phyloP scores from a whole-genome alignment of 2,113 vertebrate species.

The Gorsachius goisagi region DNA sequence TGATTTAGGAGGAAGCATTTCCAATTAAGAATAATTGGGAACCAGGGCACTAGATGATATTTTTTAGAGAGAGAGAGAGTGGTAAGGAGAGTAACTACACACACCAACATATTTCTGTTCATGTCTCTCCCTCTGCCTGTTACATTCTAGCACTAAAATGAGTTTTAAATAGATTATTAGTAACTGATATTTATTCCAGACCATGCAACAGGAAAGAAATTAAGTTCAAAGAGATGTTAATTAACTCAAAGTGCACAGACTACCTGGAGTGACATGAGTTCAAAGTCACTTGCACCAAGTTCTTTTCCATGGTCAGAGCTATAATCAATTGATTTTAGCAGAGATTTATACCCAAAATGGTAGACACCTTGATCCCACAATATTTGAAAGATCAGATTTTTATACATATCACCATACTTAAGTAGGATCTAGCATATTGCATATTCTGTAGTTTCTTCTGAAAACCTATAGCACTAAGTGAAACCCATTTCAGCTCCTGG shows the following conservation, averaged over 20 bases:
- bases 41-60: background rate
- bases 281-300: constrained; percentile 59
- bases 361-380: constrained; percentile 62
- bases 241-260: constrained; percentile 52
- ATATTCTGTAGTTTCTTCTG: background rate
- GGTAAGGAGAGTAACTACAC: background rate
- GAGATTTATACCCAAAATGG: constrained; percentile 57
- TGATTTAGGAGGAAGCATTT: background rate
- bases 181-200: constrained; percentile 59
- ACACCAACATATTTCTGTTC: background rate
- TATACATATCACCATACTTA: constrained; percentile 14
- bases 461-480: background rate
- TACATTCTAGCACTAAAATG: constrained; percentile 27
- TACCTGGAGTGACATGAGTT: constrained; percentile 53
- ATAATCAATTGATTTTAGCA: constrained; percentile 67
- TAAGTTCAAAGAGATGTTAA: constrained; percentile 71
- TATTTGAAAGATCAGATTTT: constrained; percentile 72
- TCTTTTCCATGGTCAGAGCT: constrained; percentile 44
- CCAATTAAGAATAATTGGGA: constrained; percentile 12
- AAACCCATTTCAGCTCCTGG: background rate
- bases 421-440: background rate
- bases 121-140: background rate
- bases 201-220: constrained; percentile 45
- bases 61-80: background rate
- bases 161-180: constrained; percentile 54